Evolutionary conservation across 2,113 vertebrate genomes (phyloP), one percentile per base, ranked within the genome.

Genomic region (Microcebus ravelobensis): DNA sequence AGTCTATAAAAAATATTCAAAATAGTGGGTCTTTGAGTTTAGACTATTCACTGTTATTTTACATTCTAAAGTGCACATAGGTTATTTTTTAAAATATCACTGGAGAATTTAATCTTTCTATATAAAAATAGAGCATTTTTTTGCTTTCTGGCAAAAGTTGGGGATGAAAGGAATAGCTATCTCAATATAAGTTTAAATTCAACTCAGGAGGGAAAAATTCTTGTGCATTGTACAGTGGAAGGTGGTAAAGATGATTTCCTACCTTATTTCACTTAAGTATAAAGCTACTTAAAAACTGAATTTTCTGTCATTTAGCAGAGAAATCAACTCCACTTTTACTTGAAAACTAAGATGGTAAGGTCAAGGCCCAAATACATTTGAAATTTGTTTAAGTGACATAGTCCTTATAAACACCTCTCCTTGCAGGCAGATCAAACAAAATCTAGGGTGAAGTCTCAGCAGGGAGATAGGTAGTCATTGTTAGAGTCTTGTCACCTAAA

Each of bases 11-110:
- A 96, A 95, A 89, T 80, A 90, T 36, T 96, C 48, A 95, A 94
- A 96, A 68, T 61, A 83, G 82, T 71, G 96, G 87, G 93, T 96
- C 95, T 98, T 91, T 80, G 84, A 77, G 90, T 96, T 94, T 90
- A 87, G 68, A 93, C 74, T 77, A 84, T 57, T 97, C 50, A 91
- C 67, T 97, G 67, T 91, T 96, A 97, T 57, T 98, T 98, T 98
- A 98, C 88, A 97, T 98, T 97, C 97, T 97, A 98, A 98, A 98
- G 98, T 99, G 98, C 98, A 98, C 97, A 89, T 93, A 98, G 65
- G 13, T 87, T 80, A 83, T 5, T 95, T 95, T 92, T 85, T 52
- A 95, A 98, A 98, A 98, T 98, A 98, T 96, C 95, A 95, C 27
- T 85, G 29, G 76, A 98, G 90, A 98, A 97, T 91, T 98, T 92